phyloP scores from a whole-genome alignment of 2,797 vertebrate species.

The Silurus aristotelis region DNA sequence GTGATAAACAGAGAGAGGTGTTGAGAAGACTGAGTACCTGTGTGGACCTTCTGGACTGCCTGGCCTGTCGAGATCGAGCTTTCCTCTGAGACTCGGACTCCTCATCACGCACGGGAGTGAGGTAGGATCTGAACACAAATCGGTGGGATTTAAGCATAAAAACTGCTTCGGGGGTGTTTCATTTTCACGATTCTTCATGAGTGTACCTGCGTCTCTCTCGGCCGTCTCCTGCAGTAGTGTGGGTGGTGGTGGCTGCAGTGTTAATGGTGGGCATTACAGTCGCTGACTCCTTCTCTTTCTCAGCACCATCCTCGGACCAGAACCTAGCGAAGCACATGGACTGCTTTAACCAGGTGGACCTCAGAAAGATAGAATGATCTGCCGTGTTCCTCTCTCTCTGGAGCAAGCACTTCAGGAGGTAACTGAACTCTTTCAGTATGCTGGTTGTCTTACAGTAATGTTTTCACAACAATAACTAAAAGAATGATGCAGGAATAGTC shows the following conservation, averaged over 20 bases:
- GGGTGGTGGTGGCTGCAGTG: slow-evolving; percentile 87
- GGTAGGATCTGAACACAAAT: slow-evolving; percentile 84
- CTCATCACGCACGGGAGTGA: slow-evolving; percentile 97
- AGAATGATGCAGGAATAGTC: too few species aligned
- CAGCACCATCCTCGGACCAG: slow-evolving; percentile 95
- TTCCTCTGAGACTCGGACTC: slow-evolving; percentile 98
- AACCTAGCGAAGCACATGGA: slow-evolving; percentile 73
- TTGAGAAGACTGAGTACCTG: slow-evolving; percentile 75
- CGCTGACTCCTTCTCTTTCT: slow-evolving; percentile 90
- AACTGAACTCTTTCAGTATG: too few species aligned
- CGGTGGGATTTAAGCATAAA: neutral
- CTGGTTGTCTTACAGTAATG: too few species aligned
- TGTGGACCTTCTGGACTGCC: slow-evolving; percentile 96
- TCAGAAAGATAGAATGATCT: too few species aligned
- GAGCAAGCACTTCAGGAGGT: too few species aligned
- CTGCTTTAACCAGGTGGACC: neutral
- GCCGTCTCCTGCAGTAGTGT: slow-evolving; percentile 86
- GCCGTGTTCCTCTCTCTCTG: too few species aligned
- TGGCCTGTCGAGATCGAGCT: slow-evolving; percentile 96
- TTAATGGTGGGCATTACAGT: slow-evolving; percentile 93
- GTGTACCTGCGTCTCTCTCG: slow-evolving; percentile 92
- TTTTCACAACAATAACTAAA: too few species aligned
- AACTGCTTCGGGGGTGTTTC: too few species aligned
- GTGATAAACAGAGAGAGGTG: neutral
- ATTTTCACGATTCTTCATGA: neutral